Percentiles rank a stretch among this genome's conserved stretches.
phyloP scores from a whole-genome alignment of 2,888 invertebrate species.

The Frankliniella intonsa region DNA sequence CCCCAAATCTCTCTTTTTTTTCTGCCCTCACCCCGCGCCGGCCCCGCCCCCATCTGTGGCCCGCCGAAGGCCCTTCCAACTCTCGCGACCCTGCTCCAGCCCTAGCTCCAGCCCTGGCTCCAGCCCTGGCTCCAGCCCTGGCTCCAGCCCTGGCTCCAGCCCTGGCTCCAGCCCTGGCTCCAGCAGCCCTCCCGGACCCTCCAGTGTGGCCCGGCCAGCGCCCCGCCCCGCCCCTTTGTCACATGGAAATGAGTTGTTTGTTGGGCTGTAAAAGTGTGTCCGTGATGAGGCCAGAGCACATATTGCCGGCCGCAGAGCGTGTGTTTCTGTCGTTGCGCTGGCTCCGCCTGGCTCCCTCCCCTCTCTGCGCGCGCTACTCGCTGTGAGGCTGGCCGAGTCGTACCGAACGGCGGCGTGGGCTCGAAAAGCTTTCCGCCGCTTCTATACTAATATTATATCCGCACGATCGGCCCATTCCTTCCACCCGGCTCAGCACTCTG shows the following conservation, averaged over 20 bases:
- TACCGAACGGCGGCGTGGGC: no score
- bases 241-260: conserved; percentile 11
- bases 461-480: no score
- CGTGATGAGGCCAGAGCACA: not conserved
- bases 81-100: not conserved
- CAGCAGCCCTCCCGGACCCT: no score
- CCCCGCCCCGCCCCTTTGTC: not conserved
- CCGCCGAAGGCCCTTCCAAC: not conserved
- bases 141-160: not conserved
- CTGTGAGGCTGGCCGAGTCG: no score
- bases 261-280: not conserved
- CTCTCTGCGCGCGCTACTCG: no score
- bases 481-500: no score
- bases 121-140: not conserved
- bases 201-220: not conserved
- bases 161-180: not conserved
- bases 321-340: no score
- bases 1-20: not conserved
- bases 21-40: not conserved
- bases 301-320: not conserved
- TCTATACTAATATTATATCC: no score
- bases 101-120: not conserved
- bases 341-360: no score
- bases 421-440: no score
- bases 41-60: not conserved